Base-by-base conservation (phyloP, 2,113 vertebrate genomes). In the Pogona vitticeps region DNA sequence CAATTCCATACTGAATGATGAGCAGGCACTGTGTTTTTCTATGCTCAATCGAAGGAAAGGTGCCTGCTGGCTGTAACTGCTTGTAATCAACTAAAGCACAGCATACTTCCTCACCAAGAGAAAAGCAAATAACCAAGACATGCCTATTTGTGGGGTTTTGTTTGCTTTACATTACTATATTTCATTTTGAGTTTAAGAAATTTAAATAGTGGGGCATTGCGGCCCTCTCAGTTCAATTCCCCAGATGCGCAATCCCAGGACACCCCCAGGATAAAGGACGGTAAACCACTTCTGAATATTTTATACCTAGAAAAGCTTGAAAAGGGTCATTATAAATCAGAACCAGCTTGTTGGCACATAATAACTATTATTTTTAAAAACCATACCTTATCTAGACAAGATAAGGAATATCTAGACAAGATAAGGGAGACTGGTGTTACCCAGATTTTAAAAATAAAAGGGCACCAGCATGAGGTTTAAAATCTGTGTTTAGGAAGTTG, bases 311-410 rank as follows among this genome's bases (percentile, higher is more conserved):
- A 52, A 52, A 52, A 52, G 46, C 46, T 52, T 52, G 46, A 52
- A 52, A 52, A 52, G 46, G n/a, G 5, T 52, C 10, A 10, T 10
- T 10, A 52, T 52, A 52, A 52, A 52, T 52, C 46, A 52, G 46
- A 52, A 52, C 5, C 46, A 52, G 10, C 46, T 52, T 52, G 46
- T 52, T 52, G 46, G 10, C 46, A 52, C 10, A 10, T 76, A 83
- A 92, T 67, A 88, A 76, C 52, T 31, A 85, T 80, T n/a, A 82
- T 12, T 26, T 68, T 68, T 31, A 68, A 68, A 10, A n/a, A 31
- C 86, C 52, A 89, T 89, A 68, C 58, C 72, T 79, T 79, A 52
- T 52, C 76, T 91, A 77, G 72, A 89, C 90, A 93, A 91, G 82
- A 63, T 83, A 84, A 63, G 40, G 33, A 36, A 79, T 79, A 52